Evolutionary conservation across 1,140 invertebrate genomes (phyloP).

Genomic region (Panagrolaimus sp.): DNA sequence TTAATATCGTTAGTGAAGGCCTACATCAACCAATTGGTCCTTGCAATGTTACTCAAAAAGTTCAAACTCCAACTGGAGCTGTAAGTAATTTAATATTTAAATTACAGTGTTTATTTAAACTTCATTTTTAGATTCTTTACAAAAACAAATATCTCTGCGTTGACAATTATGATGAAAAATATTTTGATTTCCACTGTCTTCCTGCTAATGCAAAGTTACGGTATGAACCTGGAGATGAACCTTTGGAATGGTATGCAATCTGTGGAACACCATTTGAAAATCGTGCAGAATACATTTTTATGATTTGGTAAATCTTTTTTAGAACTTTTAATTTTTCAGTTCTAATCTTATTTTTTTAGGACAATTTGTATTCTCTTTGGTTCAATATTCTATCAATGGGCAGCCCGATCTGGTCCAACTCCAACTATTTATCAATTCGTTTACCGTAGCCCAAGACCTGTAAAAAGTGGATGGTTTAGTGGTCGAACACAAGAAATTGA

Average conservation of each 20-base stretch:
- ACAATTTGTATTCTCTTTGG: slow-evolving; percentile 45
- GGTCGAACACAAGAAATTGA: no score
- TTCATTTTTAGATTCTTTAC: slow-evolving; percentile 62
- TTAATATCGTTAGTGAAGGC: slow-evolving; percentile 69
- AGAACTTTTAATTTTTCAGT: not conserved
- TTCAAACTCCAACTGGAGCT: slow-evolving; percentile 59
- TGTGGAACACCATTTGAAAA: slow-evolving; percentile 73
- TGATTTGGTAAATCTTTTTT: slow-evolving; percentile 63
- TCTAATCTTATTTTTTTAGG: slow-evolving; percentile 40
- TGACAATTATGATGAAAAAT: slow-evolving; percentile 70
- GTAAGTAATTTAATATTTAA: slow-evolving; percentile 62
- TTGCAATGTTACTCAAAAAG: slow-evolving; percentile 66
- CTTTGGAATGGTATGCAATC: slow-evolving; percentile 71
- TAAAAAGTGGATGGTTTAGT: no score
- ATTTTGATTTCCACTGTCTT: slow-evolving; percentile 73
- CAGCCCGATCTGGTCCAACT: slow-evolving; percentile 47
- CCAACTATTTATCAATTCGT: slow-evolving; percentile 32
- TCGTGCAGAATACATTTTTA: slow-evolving; percentile 68
- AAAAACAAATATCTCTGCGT: slow-evolving; percentile 72
- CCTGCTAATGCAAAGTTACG: slow-evolving; percentile 62
- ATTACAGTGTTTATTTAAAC: slow-evolving; percentile 18
- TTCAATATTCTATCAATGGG: slow-evolving; percentile 51
- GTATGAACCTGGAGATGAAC: slow-evolving; percentile 30
- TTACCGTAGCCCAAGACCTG: slow-evolving; percentile 14
- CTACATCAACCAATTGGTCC: slow-evolving; percentile 72